Conservation (phyloP, 2,888 invertebrate species). For the Mesochorus sp. region DNA sequence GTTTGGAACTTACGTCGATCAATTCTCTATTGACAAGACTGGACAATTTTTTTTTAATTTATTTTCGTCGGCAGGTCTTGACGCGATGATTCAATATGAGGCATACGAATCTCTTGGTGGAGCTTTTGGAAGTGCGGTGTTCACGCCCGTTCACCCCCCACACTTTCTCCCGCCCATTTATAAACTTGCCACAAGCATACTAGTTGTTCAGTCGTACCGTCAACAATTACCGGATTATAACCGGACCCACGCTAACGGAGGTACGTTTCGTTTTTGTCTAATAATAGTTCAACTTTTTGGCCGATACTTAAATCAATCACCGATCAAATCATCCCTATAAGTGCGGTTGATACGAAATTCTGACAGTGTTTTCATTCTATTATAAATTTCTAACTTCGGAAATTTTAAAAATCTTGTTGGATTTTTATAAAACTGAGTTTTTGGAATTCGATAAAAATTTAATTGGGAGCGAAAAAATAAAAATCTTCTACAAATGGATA, state of each 20-base stretch:
- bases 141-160: slow-evolving; percentile 62
- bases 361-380: too few relatives aligned
- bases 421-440: too few relatives aligned
- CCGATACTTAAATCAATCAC: slow-evolving; percentile 1
- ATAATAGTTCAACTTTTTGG: neutral
- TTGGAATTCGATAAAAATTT: too few relatives aligned
- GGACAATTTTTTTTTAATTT: neutral
- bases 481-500: too few relatives aligned
- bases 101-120: neutral
- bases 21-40: neutral
- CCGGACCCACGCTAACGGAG: slow-evolving; percentile 47
- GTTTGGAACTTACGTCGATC: neutral
- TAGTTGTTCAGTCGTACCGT: slow-evolving; percentile 76
- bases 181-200: slow-evolving; percentile 76
- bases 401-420: too few relatives aligned
- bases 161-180: slow-evolving; percentile 80
- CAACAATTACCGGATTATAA: slow-evolving; percentile 71
- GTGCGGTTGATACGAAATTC: too few relatives aligned
- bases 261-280: slow-evolving; percentile 40
- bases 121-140: slow-evolving; percentile 66
- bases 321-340: too few relatives aligned
- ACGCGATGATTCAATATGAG: slow-evolving; percentile 8
- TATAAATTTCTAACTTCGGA: too few relatives aligned
- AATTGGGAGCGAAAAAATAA: too few relatives aligned
- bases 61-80: neutral